phyloP scores from a whole-genome alignment of 2,797 vertebrate genomes.

The Eulemur rubriventer region DNA sequence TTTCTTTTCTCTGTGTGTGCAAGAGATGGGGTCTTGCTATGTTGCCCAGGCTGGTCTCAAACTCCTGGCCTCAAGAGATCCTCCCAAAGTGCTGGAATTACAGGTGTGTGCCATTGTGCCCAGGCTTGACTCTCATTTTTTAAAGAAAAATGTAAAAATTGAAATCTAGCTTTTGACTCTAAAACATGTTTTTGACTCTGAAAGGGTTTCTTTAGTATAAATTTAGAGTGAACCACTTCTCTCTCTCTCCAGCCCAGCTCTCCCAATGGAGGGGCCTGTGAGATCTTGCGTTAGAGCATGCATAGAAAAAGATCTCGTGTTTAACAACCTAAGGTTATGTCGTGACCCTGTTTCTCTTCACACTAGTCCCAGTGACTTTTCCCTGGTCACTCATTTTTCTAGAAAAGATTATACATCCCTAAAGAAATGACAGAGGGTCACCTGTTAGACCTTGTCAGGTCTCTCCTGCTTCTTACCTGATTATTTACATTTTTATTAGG shows the following conservation, averaged over 20 bases:
- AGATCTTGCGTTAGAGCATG: background rate
- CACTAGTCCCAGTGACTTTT: background rate
- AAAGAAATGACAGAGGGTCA: background rate
- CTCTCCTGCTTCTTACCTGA: conserved; percentile 21
- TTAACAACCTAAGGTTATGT: background rate
- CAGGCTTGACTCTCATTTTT: too few species aligned
- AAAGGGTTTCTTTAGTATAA: background rate
- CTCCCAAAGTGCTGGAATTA: too few species aligned
- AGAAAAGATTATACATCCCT: background rate
- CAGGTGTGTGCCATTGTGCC: too few species aligned
- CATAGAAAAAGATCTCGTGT: background rate
- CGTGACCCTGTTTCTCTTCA: background rate
- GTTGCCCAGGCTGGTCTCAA: too few species aligned
- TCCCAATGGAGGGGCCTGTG: background rate
- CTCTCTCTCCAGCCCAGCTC: background rate
- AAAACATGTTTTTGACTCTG: too few species aligned
- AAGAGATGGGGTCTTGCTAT: too few species aligned
- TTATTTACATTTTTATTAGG: conserved; percentile 73
- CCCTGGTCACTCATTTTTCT: background rate
- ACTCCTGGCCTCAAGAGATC: too few species aligned
- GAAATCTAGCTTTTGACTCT: too few species aligned
- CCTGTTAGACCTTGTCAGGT: background rate
- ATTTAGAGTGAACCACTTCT: background rate
- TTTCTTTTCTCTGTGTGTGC: background rate
- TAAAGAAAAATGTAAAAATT: too few species aligned